A percentile compares a stretch with the other conserved stretches of the same genome.
phyloP scores from a whole-genome alignment of 2,113 vertebrate genomes.

The Laterallus jamaicensis region DNA sequence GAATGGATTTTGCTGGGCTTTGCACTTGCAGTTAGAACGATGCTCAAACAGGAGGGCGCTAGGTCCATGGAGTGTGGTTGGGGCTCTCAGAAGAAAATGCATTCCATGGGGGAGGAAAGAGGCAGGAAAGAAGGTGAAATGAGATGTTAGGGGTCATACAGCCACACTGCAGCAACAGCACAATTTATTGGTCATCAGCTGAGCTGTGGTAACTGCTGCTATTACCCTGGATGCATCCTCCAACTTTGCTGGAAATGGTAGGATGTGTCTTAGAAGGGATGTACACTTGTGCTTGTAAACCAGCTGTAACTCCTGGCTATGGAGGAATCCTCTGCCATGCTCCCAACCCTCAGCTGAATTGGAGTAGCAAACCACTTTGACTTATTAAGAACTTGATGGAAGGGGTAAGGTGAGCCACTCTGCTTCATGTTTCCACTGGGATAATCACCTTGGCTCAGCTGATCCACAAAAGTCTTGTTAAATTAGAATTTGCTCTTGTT shows the following conservation, averaged over 20 bases:
- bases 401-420: background rate
- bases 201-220: background rate
- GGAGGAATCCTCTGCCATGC: background rate
- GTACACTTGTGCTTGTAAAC: background rate
- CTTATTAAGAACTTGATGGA: background rate
- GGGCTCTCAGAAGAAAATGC: background rate
- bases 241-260: background rate
- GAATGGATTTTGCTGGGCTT: background rate
- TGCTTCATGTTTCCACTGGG: background rate
- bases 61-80: background rate
- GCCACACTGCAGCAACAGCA: background rate
- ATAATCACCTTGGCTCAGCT: background rate
- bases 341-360: background rate
- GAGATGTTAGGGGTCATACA: background rate
- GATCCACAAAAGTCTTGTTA: background rate
- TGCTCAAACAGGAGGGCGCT: background rate
- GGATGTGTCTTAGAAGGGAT: fast-evolving
- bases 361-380: background rate
- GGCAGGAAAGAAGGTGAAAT: background rate
- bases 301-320: background rate
- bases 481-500: background rate
- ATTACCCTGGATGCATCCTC: background rate
- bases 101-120: background rate
- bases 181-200: background rate
- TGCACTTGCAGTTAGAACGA: background rate